Evolutionary conservation across 2,797 vertebrate species (phyloP), one percentile per base, ranked within the genome.

Genomic region (Argya squamiceps): DNA sequence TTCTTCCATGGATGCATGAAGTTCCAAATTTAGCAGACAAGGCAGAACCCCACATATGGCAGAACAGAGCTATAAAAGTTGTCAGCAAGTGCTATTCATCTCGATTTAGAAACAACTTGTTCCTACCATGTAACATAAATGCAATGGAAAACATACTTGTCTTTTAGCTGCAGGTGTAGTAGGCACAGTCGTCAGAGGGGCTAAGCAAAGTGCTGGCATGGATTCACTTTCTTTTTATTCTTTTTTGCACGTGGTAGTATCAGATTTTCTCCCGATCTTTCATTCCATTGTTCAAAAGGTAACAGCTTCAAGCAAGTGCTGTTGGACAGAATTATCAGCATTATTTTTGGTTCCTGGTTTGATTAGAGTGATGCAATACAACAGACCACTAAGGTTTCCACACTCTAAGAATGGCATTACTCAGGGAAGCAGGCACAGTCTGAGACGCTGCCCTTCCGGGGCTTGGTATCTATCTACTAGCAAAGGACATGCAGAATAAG

Each of bases 51-150:
- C 47, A 63, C 87, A 73, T 59, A 93, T 23, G 46, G 86, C 71
- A 93, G 84, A 92, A 83, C 7, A 85, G 39, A 70, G n/a, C 82
- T 95, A 47, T 88, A 75, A 53, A 93, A 88, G 71, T 83, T 93
- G 86, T 91, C 89, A 94, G 87, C 62, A 64, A 94, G 73, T 19
- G 53, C 83, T 86, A 89, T 1, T 71, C 84, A 89, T 88, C 92
- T 92, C 1, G 0, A 73, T 84, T 96, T 92, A 93, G 79, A 95
- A 95, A 84, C 85, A 88, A 78, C 84, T 91, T 82, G 75, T 73
- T 94, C 91, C 83, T 60, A 86, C 78, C 55, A 69, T 41, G 76
- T 36, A 89, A 84, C 0, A 0, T 56, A 87, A 84, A 91, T 9
- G 53, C 5, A 3, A 93, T 77, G 59, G 39, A 89, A 94, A 93